Evolutionary conservation across 2,888 invertebrate species (phyloP), one percentile per base, ranked within the genome.

Genomic region (Notodonta dromedarius): DNA sequence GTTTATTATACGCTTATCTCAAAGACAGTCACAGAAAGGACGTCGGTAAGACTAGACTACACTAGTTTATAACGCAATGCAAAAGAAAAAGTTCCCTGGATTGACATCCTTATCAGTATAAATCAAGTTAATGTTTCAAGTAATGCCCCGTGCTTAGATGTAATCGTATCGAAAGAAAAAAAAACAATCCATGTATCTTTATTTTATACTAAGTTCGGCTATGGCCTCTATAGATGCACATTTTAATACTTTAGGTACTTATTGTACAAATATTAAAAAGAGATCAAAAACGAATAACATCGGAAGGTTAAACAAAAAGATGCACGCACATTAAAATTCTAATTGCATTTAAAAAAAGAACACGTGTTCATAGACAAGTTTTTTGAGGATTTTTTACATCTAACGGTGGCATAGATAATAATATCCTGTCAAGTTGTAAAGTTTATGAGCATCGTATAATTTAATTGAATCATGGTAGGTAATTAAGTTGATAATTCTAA

Each of bases 401-500:
- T 24, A 24, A 24, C 24, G 24, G 24, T 2, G 24, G 24, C 24
- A 24, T 24, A 24, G 24, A 24, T 24, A 24, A 24, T 24, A 5
- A 46, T 46, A 5, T 46, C n/a, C n/a, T 46, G 46, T 13, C 13
- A 46, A 46, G 46, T 42, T 9, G n/a, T 46, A 46, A 46, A 46
- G 11, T 46, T n/a, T 13, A 46, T 46, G 11, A 46, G 5, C 46
- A 11, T n/a, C 46, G 46, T 46, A 2, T 35, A 35, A 35, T 35
- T 24, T 44, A 44, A 46, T 46, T n/a, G 13, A n/a, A 44, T 44
- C 46, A 46, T n/a, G 13, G 16, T 50, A n/a, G 48, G n/a, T 48
- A 12, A 57, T 57, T 57, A 46, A 13, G 16, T 57, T 57, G 14
- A 48, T 57, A 32, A 57, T 24, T 13, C 46, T 46, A 56, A 56